Evolutionary conservation across 2,888 invertebrate genomes (phyloP), one percentile per base, ranked within the genome.

Genomic region (Cryptosula pallasiana): DNA sequence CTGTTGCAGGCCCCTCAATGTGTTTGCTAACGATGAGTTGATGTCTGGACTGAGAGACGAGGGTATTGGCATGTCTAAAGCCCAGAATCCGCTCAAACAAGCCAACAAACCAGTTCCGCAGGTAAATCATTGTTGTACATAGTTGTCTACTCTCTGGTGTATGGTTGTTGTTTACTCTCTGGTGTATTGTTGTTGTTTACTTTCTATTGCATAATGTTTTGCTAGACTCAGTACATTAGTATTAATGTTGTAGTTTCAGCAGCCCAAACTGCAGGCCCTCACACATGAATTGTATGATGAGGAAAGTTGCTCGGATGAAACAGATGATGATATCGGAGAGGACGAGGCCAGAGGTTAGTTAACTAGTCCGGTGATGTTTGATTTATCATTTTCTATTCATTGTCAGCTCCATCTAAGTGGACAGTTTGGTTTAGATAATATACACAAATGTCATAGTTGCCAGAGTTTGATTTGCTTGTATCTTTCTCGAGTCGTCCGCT

Each of bases 281-380:
- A 83, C 81, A 0, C 75, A 82, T 34, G 82, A 82, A 72, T 75
- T 77, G 23, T 79, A 78, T 74, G 81, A 82, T 72, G 78, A 79
- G 1, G 79, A 79, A 71, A 75, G 77, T 72, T 78, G 79, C 0
- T 74, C 77, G 63, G 80, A 79, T 9, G 82, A 81, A 69, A 80
- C 80, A 76, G 83, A 83, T 71, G 84, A 84, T 75, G 83, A 83
- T 72, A 74, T 81, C 1, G 83, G 83, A 5, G 84, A 83, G 75
- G 82, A 83, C 69, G 83, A 83, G 75, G 75, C 34, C 9, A 72
- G 27, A 54, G 69, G 35, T 54, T 25, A 57, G 57, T n/a, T n/a
- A n/a, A n/a, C n/a, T n/a, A n/a, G n/a, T n/a, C n/a, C n/a, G n/a
- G n/a, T n/a, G n/a, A n/a, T n/a, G n/a, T n/a, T n/a, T n/a, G n/a